Percentiles rank a stretch among this genome's conserved stretches.
phyloP scores from a whole-genome alignment of 2,888 invertebrate species.

The Dryocosmus kuriphilus region DNA sequence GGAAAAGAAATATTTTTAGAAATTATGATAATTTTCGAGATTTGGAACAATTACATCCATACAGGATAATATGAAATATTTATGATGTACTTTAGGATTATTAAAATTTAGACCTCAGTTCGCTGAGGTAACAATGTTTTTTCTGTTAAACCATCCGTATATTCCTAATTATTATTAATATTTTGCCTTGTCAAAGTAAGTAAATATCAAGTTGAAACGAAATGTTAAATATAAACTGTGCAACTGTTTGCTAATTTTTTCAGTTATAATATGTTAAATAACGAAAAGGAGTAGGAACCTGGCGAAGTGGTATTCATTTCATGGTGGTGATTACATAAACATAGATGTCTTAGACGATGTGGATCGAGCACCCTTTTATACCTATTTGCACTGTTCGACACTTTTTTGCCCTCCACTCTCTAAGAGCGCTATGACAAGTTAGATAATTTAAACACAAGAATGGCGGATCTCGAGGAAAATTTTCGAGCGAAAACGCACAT shows the following conservation, averaged over 20 bases:
- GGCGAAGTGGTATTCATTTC: conserved; percentile 16
- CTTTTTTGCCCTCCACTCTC: conserved; percentile 68
- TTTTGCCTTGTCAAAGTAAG: too few relatives aligned
- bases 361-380: conserved; percentile 70
- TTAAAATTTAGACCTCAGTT: too few relatives aligned
- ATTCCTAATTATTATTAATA: too few relatives aligned
- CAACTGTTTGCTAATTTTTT: background rate
- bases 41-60: too few relatives aligned
- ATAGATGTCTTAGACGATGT: conserved; percentile 77
- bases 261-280: background rate
- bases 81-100: too few relatives aligned
- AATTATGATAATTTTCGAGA: too few relatives aligned
- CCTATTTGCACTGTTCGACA: conserved; percentile 75
- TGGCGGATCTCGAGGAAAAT: conserved; percentile 53
- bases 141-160: too few relatives aligned
- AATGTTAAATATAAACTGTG: background rate
- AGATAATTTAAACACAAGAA: conserved; percentile 51
- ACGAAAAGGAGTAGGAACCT: background rate
- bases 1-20: too few relatives aligned
- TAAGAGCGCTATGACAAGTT: conserved; percentile 59
- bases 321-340: conserved; percentile 47
- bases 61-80: too few relatives aligned
- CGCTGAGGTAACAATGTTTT: too few relatives aligned
- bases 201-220: too few relatives aligned
- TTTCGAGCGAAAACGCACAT: background rate